Conservation (phyloP, 64 coral and sea anemone genomes). For the Actinia equina region DNA sequence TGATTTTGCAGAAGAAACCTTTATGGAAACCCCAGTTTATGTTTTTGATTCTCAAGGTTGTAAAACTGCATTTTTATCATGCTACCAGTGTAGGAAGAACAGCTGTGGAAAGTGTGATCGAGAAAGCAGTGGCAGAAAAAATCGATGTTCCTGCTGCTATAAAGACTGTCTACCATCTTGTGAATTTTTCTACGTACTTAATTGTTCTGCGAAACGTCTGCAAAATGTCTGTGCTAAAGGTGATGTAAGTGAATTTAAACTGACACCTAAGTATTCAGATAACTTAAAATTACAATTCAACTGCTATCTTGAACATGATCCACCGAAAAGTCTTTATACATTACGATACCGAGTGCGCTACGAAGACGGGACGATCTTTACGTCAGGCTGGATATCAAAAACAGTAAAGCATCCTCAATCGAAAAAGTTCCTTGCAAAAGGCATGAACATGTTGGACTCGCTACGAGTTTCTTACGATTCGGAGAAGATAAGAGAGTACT, state of each 20-base stretch:
- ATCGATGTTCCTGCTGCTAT: slow-evolving; percentile 71
- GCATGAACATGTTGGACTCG: slow-evolving; percentile 30
- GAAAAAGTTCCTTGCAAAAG: neutral
- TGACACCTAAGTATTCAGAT: slow-evolving; percentile 26
- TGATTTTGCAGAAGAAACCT: slow-evolving; percentile 19
- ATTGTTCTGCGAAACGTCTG: slow-evolving; percentile 12
- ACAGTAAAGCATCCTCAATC: neutral
- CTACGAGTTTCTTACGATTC: slow-evolving; percentile 16
- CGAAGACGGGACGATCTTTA: slow-evolving; percentile 34
- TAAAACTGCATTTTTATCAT: slow-evolving; percentile 34
- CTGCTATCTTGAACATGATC: slow-evolving; percentile 56
- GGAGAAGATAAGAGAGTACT: neutral
- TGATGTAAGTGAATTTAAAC: slow-evolving; percentile 55
- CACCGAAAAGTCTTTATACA: slow-evolving; percentile 40
- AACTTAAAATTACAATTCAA: slow-evolving; percentile 60
- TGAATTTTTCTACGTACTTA: slow-evolving; percentile 20
- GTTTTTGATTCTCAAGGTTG: slow-evolving; percentile 34
- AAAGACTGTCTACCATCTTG: slow-evolving; percentile 48
- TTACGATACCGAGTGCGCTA: slow-evolving; percentile 51
- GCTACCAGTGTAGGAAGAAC: slow-evolving; percentile 31
- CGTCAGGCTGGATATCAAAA: slow-evolving; percentile 52
- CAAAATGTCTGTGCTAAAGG: slow-evolving; percentile 57
- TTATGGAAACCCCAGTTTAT: slow-evolving; percentile 37
- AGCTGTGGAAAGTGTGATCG: slow-evolving; percentile 20
- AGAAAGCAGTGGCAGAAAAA: neutral